Evolutionary conservation across 1,140 invertebrate species (phyloP).

Genomic region (Drosophila elegans): DNA sequence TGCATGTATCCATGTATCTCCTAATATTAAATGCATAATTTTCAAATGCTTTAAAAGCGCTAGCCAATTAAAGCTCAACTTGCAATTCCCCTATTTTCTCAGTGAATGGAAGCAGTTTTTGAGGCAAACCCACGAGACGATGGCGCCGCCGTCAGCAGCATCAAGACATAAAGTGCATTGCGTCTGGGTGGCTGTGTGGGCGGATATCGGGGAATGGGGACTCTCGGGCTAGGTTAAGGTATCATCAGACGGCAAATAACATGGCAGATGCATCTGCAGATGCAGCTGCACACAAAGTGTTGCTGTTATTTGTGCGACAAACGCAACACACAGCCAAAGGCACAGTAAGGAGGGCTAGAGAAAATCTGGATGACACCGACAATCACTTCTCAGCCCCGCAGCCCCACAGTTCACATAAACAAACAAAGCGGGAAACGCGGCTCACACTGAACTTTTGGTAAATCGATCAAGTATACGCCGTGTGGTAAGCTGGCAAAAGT

Average conservation of each 20-base stretch:
- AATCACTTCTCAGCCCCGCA: constrained; percentile 67
- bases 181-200: constrained; percentile 62
- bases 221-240: constrained; percentile 19
- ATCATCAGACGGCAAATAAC: constrained; percentile 55
- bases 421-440: constrained; percentile 39
- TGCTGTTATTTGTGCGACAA: constrained; percentile 66
- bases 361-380: constrained; percentile 64
- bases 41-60: too few relatives aligned
- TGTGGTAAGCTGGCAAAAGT: constrained; percentile 45
- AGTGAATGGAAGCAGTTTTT: constrained; percentile 15
- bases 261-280: constrained; percentile 35
- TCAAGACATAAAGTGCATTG: constrained; percentile 76
- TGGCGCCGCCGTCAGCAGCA: constrained; percentile 60
- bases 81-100: constrained; percentile 1
- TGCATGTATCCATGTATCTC: too few relatives aligned
- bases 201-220: constrained; percentile 25
- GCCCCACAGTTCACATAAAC: constrained; percentile 40
- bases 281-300: constrained; percentile 44
- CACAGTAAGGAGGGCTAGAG: constrained; percentile 11
- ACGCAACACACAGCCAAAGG: constrained; percentile 41
- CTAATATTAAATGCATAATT: too few relatives aligned
- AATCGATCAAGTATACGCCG: constrained; percentile 76
- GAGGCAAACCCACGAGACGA: constrained; percentile 37
- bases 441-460: constrained; percentile 54
- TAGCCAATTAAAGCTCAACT: too few relatives aligned